Evolutionary conservation across 2,113 vertebrate genomes (phyloP).

Genomic region (Triplophysa dalaica): DNA sequence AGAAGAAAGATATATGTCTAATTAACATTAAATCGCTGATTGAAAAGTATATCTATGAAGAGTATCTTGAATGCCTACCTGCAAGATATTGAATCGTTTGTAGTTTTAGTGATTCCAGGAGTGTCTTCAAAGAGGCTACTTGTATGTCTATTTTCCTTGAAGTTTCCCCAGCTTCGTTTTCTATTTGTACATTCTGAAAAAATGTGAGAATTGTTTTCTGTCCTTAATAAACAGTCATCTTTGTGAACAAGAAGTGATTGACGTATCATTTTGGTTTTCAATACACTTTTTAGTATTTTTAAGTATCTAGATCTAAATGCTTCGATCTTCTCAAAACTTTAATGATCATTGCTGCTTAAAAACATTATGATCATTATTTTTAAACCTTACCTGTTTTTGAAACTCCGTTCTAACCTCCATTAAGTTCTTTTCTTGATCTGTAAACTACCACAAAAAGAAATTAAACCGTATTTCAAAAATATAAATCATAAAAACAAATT

Average conservation of each 20-base stretch:
- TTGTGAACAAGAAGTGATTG: too few species aligned
- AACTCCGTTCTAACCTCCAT: conserved; percentile 91
- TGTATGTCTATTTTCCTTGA: conserved; percentile 93
- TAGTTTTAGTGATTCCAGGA: conserved; percentile 94
- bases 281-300: not conserved
- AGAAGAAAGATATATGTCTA: not conserved
- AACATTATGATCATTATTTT: not conserved
- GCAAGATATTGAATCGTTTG: conserved; percentile 88
- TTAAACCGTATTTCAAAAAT: not conserved
- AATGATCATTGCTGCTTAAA: not conserved
- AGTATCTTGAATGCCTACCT: conserved; percentile 72
- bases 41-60: not conserved
- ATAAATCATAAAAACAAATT: not conserved
- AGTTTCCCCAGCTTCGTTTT: conserved; percentile 84
- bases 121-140: conserved; percentile 91
- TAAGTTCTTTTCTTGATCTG: conserved; percentile 91
- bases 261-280: not conserved
- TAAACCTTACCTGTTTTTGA: conserved; percentile 78
- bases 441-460: conserved; percentile 76
- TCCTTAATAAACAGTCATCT: too few species aligned
- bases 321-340: not conserved
- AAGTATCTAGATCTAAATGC: not conserved
- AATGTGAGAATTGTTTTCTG: not conserved
- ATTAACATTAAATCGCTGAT: not conserved
- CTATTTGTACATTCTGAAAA: conserved; percentile 82